These are phyloP conservation scores for Eupithecia pulchellata DNA, from an alignment of 2,888 invertebrate species.

Conservation along the genomic window DNA sequence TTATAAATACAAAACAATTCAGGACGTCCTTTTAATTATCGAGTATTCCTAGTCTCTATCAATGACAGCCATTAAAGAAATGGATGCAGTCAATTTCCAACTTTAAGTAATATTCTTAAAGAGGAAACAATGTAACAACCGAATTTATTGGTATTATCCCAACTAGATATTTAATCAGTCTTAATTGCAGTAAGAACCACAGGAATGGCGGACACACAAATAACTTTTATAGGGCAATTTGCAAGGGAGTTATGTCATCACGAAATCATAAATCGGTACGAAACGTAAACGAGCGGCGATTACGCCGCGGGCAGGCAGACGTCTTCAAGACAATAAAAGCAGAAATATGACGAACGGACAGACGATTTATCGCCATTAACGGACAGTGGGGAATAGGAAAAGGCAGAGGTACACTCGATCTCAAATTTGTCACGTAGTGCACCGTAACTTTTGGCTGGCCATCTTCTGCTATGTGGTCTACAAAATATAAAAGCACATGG, in stretches of 20 bases:
- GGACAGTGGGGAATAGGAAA: conserved; percentile 31
- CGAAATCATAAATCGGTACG: conserved; percentile 73
- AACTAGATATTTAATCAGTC: conserved; percentile 34
- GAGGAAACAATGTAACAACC: background rate
- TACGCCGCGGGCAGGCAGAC: conserved; percentile 57
- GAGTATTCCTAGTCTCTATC: background rate
- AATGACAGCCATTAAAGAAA: background rate
- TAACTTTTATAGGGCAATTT: conserved; percentile 79
- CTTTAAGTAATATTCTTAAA: background rate
- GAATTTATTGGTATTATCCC: background rate
- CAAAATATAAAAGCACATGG: too few species aligned
- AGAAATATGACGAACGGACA: conserved; percentile 64
- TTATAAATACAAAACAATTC: too few species aligned
- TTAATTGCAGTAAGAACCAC: conserved; percentile 48
- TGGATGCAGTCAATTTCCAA: background rate
- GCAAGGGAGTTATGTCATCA: conserved; percentile 77
- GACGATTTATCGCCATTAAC: conserved; percentile 66
- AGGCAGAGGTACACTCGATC: conserved; percentile 33
- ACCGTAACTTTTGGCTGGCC: background rate
- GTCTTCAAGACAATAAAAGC: conserved; percentile 69
- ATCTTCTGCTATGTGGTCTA: too few species aligned
- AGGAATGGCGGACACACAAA: conserved; percentile 66
- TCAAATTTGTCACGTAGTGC: background rate
- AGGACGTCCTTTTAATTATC: background rate
- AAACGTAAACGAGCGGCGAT: conserved; percentile 72